Evolutionary conservation across 53 echinoderm and acorn worm genomes (phyloP), one percentile per base, ranked within the genome.

Genomic region (Patiria pectinifera): DNA sequence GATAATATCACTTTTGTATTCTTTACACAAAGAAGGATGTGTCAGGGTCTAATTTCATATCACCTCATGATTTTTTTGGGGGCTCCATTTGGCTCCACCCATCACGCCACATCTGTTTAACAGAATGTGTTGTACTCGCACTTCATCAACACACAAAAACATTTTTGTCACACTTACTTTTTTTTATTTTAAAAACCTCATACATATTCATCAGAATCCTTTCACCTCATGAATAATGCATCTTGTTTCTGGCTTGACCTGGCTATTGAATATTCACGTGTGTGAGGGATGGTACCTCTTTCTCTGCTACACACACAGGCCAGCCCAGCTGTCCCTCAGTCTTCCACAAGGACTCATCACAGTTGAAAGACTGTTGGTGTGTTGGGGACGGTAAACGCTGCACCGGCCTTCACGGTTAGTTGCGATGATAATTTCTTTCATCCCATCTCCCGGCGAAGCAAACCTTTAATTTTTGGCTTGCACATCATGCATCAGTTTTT

Each of bases 301-400:
- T 89, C 72, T 74, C 75, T 48, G 49, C 53, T 46, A 45, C 24
- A 45, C 45, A 46, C 77, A 89, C 89, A 89, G 89, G 89, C 80
- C 89, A 59, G 63, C 81, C 89, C 12, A 69, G 43, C 80, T 89
- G 89, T 80, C 70, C 80, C 80, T 80, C 89, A 14, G 80, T 66
- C 21, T 45, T 80, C 19, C 89, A 81, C 49, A 60, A 89, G 80
- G 89, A 89, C 80, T 21, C 81, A 89, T 81, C 89, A 62, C 69
- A 80, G 89, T 88, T 78, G 60, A 88, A 88, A 59, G 88, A 88
- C 86, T 86, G 86, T 72, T 45, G 86, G 86, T 86, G 86, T 72
- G 74, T 71, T 8, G 71, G 71, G 71, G 86, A 72, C 48, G 53
- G 86, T 86, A 46, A 72, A 49, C 48, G 74, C 2, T 66, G 81